Percentiles rank a stretch among this genome's conserved stretches.
Evolutionary conservation across 2,888 invertebrate species (phyloP).

Genomic region (Metellina segmentata): DNA sequence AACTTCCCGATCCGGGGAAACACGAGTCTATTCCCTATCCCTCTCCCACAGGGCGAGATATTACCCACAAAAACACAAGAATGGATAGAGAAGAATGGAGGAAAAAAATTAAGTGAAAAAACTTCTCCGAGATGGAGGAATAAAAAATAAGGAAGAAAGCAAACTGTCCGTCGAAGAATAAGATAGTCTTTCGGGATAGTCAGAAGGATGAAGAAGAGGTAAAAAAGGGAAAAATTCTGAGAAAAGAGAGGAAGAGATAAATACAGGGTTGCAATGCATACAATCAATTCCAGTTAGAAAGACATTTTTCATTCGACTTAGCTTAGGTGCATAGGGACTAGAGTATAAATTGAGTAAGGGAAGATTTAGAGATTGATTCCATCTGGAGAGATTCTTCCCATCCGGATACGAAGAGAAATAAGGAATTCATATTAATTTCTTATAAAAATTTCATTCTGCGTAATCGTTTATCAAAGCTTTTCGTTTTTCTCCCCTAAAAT

Average conservation of each 20-base stretch:
- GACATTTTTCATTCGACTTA: conserved; percentile 75
- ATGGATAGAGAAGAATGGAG: conserved; percentile 5
- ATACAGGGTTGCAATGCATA: conserved; percentile 73
- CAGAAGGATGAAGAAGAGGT: conserved; percentile 15
- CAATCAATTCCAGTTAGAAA: conserved; percentile 75
- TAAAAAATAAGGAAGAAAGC: conserved; percentile 29
- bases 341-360: conserved; percentile 30
- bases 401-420: neutral
- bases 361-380: neutral
- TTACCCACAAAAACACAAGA: conserved; percentile 59
- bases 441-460: too few species aligned
- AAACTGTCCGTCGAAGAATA: conserved; percentile 59
- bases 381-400: neutral
- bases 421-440: neutral
- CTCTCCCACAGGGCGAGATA: conserved; percentile 33
- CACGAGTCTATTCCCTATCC: conserved; percentile 14
- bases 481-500: too few species aligned
- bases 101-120: conserved; percentile 45
- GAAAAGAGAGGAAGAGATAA: conserved; percentile 54
- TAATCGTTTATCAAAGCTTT: too few species aligned
- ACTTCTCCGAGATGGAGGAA: neutral
- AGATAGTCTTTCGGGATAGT: conserved; percentile 52
- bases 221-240: conserved; percentile 10
- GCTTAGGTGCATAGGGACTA: conserved; percentile 48
- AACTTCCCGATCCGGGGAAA: conserved; percentile 33